Evolutionary conservation across 2,113 vertebrate genomes (phyloP), one percentile per base, ranked within the genome.

Genomic region (Gadus macrocephalus): DNA sequence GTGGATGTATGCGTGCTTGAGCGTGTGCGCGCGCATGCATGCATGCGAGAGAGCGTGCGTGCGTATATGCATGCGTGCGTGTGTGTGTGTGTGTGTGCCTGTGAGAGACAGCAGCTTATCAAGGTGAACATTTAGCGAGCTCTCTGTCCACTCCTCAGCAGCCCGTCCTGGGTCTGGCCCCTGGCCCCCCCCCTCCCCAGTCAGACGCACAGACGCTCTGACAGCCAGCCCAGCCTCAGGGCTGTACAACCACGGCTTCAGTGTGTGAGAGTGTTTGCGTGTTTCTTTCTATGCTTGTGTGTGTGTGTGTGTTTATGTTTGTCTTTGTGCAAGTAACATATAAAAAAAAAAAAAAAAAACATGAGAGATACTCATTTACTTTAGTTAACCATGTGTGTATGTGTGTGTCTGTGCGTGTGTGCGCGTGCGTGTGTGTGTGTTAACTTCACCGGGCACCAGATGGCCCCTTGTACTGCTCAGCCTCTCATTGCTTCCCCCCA

Each of bases 391-490:
- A 56, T 27, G 68, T 72, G 42, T 66, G n/a, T 62, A 14, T 62
- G 25, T 62, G 20, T 59, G 61, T 61, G 42, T 16, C 35, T 56
- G n/a, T 42, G 70, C 27, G 61, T 28, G 59, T 55, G 49, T 53
- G 42, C 62, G 61, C 55, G 61, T 35, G 71, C 27, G 72, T 68
- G 55, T 15, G 19, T 19, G 16, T 20, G 22, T 16, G 60, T 25
- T 65, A 62, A 81, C 77, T 82, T 68, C 81, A 72, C 75, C 85
- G 85, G 82, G 85, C 72, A 85, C 86, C 89, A 91, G 90, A 91
- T 91, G 90, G 89, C 84, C 85, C 84, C 84, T 78, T 86, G 82
- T 88, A 81, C 76, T 20, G 65, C 76, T 83, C 80, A 77, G 83
- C 75, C 63, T 74, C 62, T 81, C 84, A 49, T 49, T 31, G 78